Percentiles rank a stretch among this genome's conserved stretches.
phyloP scores from a whole-genome alignment of 1,140 invertebrate species.

The Metopolophium dirhodum region DNA sequence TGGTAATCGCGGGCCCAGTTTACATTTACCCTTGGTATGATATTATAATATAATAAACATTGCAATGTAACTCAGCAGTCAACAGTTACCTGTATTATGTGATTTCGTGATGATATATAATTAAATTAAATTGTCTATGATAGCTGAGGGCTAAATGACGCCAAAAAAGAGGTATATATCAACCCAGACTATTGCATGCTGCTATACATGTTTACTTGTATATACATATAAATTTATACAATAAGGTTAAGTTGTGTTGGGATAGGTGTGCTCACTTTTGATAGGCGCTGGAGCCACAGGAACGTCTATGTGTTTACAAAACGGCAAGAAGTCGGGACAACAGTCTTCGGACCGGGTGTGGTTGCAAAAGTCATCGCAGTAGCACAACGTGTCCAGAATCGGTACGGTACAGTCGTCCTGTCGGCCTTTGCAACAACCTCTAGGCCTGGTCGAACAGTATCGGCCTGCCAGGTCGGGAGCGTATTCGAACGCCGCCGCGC shows the following conservation, averaged over 20 bases:
- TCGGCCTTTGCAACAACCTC: constrained; percentile 73
- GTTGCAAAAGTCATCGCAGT: constrained; percentile 93
- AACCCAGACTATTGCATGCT: background rate
- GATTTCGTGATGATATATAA: too few species aligned
- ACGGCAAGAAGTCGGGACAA: constrained; percentile 83
- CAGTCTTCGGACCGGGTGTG: constrained; percentile 74
- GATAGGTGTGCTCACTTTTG: constrained; percentile 11
- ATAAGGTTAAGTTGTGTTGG: background rate
- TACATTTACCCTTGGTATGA: too few species aligned
- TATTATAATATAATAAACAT: too few species aligned
- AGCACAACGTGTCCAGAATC: constrained; percentile 82
- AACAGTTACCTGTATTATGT: too few species aligned
- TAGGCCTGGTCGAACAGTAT: constrained; percentile 62
- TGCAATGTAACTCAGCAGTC: too few species aligned
- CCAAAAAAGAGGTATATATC: background rate
- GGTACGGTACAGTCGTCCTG: constrained; percentile 78
- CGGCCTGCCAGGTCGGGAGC: constrained; percentile 59
- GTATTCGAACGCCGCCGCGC: background rate
- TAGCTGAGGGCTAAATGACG: too few species aligned
- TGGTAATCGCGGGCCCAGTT: too few species aligned
- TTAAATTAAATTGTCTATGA: too few species aligned
- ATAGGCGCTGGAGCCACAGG: constrained; percentile 26
- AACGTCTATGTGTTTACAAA: constrained; percentile 69
- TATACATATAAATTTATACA: background rate
- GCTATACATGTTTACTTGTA: background rate